Percentiles rank a stretch among this genome's conserved stretches.
Evolutionary conservation across 2,797 vertebrate species (phyloP).

Genomic region (Gambelia wislizenii): DNA sequence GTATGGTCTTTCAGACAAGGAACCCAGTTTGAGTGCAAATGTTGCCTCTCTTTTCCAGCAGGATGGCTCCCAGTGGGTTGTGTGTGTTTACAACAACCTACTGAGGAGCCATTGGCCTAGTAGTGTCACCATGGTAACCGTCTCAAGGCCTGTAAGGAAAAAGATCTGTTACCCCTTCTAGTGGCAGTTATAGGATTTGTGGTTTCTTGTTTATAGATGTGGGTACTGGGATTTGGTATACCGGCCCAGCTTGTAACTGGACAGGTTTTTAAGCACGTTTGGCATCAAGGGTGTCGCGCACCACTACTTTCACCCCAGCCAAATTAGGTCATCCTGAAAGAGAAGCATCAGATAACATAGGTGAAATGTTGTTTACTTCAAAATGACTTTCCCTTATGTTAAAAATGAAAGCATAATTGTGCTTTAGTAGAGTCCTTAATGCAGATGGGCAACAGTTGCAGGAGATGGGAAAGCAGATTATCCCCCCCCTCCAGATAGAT

Average conservation of each 20-base stretch:
- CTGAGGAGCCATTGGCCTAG: neutral
- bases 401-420: no score
- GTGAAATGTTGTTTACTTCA: neutral
- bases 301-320: neutral
- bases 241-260: no score
- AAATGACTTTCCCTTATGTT: no score
- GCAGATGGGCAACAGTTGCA: no score
- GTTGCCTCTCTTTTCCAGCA: neutral
- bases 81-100: no score
- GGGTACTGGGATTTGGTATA: neutral
- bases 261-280: neutral
- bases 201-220: neutral
- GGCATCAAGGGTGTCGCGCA: neutral
- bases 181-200: no score
- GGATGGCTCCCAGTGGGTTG: neutral
- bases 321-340: neutral
- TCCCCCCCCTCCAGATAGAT: no score
- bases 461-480: no score
- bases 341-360: neutral
- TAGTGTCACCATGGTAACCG: constrained; percentile 6
- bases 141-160: neutral
- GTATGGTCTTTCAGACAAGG: no score
- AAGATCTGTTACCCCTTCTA: neutral
- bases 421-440: no score
- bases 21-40: no score